phyloP scores from a whole-genome alignment of 2,888 invertebrate genomes.

The Rhamnusium bicolor region DNA sequence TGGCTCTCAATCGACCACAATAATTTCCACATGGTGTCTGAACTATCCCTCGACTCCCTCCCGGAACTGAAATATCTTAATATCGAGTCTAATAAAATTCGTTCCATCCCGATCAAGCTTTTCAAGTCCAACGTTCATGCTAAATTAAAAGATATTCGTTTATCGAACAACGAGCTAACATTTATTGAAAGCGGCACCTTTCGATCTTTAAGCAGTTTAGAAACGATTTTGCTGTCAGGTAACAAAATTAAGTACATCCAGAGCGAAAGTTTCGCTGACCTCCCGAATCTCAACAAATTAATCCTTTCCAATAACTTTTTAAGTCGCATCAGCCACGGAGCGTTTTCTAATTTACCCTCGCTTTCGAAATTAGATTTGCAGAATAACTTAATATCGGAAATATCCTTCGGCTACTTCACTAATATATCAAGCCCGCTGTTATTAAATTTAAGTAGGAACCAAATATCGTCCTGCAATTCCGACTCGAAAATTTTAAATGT shows the following conservation, averaged over 20 bases:
- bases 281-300: slow-evolving; percentile 85
- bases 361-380: slow-evolving; percentile 87
- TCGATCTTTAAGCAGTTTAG: slow-evolving; percentile 80
- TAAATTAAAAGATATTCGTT: slow-evolving; percentile 83
- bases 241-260: slow-evolving; percentile 83
- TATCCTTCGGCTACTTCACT: slow-evolving; percentile 80
- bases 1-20: slow-evolving; percentile 93
- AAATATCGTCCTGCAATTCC: slow-evolving; percentile 71
- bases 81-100: slow-evolving; percentile 88
- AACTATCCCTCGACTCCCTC: slow-evolving; percentile 81
- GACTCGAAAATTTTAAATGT: slow-evolving; percentile 75
- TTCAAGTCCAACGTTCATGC: slow-evolving; percentile 81
- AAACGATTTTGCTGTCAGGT: slow-evolving; percentile 84
- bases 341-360: slow-evolving; percentile 84
- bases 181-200: slow-evolving; percentile 81
- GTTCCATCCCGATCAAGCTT: slow-evolving; percentile 79
- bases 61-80: slow-evolving; percentile 85
- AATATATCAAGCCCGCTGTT: slow-evolving; percentile 82
- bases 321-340: slow-evolving; percentile 79
- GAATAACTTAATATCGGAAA: slow-evolving; percentile 81
- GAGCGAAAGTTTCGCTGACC: slow-evolving; percentile 82
- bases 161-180: slow-evolving; percentile 87
- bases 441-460: slow-evolving; percentile 85
- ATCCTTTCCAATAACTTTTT: slow-evolving; percentile 89
- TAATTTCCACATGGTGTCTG: slow-evolving; percentile 82